These are phyloP conservation scores for Carcharodon carcharias DNA, from an alignment of 2,797 vertebrate genomes.

Conservation along the genomic window DNA sequence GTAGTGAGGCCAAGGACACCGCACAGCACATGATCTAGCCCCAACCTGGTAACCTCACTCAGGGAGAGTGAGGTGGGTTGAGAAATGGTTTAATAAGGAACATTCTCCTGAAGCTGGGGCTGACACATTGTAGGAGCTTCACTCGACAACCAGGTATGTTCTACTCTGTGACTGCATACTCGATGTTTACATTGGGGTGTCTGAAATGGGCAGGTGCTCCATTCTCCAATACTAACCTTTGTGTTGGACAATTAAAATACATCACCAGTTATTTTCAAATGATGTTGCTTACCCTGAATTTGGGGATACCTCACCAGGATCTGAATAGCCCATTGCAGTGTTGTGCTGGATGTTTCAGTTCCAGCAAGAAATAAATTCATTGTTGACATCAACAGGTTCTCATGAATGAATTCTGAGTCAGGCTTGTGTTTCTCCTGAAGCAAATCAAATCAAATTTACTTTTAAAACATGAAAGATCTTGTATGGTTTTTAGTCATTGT, in stretches of 20 bases:
- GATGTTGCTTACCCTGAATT: background rate
- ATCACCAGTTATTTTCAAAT: background rate
- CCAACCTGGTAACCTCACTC: too few relatives aligned
- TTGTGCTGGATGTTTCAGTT: constrained; percentile 43
- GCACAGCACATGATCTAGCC: background rate
- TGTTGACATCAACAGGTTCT: background rate
- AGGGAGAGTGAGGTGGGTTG: background rate
- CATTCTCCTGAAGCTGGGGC: background rate
- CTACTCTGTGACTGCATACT: too few relatives aligned
- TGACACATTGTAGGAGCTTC: background rate
- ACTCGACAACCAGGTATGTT: background rate
- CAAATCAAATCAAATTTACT: background rate
- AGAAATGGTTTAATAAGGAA: background rate
- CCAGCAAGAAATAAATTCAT: constrained; percentile 43
- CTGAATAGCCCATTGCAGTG: constrained; percentile 30
- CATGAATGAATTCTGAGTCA: background rate
- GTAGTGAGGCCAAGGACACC: background rate
- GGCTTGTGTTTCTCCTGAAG: background rate
- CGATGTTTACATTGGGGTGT: background rate
- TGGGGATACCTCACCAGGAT: constrained; percentile 39
- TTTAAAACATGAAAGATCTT: background rate
- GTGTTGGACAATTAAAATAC: background rate
- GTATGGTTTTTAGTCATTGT: background rate
- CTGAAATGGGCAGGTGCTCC: background rate
- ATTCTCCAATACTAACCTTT: background rate